Evolutionary conservation across 2,888 invertebrate species (phyloP), one percentile per base, ranked within the genome.

Genomic region (Rhingia rostrata): DNA sequence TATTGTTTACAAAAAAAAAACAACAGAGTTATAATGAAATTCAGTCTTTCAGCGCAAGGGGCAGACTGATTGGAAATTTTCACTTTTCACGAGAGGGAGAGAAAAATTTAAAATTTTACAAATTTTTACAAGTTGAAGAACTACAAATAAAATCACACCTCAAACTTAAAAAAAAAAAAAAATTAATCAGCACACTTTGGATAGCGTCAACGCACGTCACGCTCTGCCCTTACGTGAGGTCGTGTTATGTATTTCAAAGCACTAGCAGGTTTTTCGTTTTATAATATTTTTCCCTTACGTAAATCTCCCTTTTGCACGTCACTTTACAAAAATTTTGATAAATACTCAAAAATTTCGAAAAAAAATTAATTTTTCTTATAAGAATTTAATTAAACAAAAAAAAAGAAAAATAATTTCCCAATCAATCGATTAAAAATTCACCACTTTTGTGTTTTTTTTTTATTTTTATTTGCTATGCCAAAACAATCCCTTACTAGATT

Each of bases 231-330:
- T 70, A 74, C 60, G 47, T 33, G 54, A 66, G 80, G 74, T 79
- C 64, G 80, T 80, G 70, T 58, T 64, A 69, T 74, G 66, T 54
- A 75, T 39, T 39, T 78, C 33, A 63, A 60, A 66, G 51, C 43
- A 39, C 39, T 14, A 14, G n/a, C 51, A 41, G 33, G 30, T 9
- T 32, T 58, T 54, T 45, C 6, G 22, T 49, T 53, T 67, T 53
- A 14, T 37, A 30, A 12, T 37, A 32, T 63, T 58, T 49, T 39
- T 22, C 63, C 56, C 74, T 84, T 75, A 84, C 80, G 74, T 80
- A 80, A 84, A 75, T 56, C 41, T n/a, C 41, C 67, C 53, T 54
- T 74, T 75, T 84, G 51, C 60, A 75, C 73, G 66, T 66, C 82
- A 83, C 72, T 45, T 33, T 4, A 51, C 35, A n/a, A 30, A 51